phyloP scores from a whole-genome alignment of 92 coral and sea anemone species.

The Metridium senile region DNA sequence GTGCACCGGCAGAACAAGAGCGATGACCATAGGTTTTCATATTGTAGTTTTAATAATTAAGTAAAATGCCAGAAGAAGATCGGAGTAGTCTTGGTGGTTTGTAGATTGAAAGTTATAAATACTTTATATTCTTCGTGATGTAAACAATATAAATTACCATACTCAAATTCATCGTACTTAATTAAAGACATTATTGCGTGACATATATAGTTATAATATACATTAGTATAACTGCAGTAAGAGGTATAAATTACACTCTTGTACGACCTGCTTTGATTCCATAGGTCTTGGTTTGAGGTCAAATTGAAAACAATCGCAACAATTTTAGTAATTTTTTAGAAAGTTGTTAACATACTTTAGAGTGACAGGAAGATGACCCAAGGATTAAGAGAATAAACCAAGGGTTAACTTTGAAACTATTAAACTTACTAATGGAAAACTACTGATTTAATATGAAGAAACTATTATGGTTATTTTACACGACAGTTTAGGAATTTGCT shows the following conservation, averaged over 20 bases:
- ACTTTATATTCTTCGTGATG: background rate
- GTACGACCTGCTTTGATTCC: background rate
- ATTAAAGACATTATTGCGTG: background rate
- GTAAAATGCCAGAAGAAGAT: no score
- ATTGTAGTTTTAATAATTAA: no score
- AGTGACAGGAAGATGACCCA: conserved; percentile 15
- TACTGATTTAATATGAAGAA: background rate
- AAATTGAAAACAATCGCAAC: background rate
- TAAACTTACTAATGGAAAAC: background rate
- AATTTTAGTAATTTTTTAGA: background rate
- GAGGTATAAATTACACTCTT: background rate
- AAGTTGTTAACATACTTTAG: conserved; percentile 1
- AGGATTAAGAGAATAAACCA: background rate
- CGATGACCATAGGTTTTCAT: no score
- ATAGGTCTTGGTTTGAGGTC: background rate
- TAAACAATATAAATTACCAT: background rate
- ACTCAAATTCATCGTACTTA: background rate
- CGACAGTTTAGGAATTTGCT: conserved; percentile 15
- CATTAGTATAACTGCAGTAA: no score
- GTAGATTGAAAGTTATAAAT: no score
- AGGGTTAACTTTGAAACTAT: conserved; percentile 10
- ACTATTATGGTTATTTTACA: background rate
- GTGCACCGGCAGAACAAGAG: no score
- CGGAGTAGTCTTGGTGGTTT: no score
- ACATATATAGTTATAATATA: background rate